Evolutionary conservation across 2,797 vertebrate species (phyloP).

Genomic region (Glossophaga mutica): DNA sequence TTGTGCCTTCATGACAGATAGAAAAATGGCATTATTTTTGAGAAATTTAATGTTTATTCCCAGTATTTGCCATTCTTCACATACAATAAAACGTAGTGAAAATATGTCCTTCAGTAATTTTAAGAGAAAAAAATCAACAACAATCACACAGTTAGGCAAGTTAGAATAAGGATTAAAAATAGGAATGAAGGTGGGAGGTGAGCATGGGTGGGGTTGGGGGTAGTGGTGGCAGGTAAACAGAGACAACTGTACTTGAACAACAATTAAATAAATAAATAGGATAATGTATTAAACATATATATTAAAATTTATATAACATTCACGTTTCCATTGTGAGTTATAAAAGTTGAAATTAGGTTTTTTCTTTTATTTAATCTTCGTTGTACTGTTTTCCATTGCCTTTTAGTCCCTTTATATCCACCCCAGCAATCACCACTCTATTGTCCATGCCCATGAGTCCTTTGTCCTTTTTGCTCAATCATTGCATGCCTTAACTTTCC

Average conservation of each 20-base stretch:
- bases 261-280: neutral
- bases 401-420: neutral
- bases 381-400: neutral
- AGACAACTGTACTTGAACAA: too few species aligned
- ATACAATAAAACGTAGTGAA: neutral
- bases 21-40: neutral
- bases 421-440: neutral
- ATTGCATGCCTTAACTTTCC: neutral
- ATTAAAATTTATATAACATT: neutral
- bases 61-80: neutral
- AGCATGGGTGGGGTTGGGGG: too few species aligned
- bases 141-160: neutral
- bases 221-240: too few species aligned
- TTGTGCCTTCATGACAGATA: neutral
- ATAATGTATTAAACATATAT: neutral
- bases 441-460: neutral
- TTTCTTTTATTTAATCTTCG: neutral
- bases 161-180: neutral
- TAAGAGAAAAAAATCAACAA: slow-evolving; percentile 31
- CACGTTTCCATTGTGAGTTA: neutral
- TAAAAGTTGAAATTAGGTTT: slow-evolving; percentile 14
- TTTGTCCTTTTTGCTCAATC: neutral
- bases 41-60: neutral
- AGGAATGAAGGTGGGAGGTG: neutral
- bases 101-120: neutral